phyloP scores from a whole-genome alignment of 2,797 vertebrate species.

The Ibycter americanus region DNA sequence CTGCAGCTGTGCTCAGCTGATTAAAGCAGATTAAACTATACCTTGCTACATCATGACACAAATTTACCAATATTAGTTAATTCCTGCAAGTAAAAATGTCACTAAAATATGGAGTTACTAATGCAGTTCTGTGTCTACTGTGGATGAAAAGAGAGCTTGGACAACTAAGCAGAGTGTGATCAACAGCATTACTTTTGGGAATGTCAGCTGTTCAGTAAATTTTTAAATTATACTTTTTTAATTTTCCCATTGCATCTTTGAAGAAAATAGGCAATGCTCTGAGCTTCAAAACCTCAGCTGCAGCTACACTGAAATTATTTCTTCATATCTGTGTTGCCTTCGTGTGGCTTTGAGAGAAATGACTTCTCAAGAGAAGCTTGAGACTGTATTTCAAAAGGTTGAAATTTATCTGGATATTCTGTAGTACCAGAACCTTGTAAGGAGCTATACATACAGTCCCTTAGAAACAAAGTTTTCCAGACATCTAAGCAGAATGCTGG shows the following conservation, averaged over 20 bases:
- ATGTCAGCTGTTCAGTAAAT: neutral
- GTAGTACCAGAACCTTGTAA: neutral
- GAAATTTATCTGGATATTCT: neutral
- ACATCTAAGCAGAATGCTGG: neutral
- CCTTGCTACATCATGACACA: neutral
- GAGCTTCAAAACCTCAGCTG: neutral
- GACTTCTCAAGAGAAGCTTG: neutral
- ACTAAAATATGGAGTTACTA: neutral
- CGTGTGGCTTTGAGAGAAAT: neutral
- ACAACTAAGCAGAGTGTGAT: neutral
- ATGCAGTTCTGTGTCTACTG: neutral
- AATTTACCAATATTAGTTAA: neutral
- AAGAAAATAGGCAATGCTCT: neutral
- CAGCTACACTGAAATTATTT: neutral
- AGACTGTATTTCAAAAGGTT: neutral
- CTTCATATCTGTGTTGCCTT: neutral
- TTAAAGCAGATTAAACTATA: neutral
- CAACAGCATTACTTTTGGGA: neutral
- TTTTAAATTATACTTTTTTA: neutral
- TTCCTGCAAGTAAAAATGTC: neutral
- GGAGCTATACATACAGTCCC: neutral
- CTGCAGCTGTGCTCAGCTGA: neutral
- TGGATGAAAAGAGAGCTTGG: neutral
- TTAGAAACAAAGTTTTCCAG: neutral
- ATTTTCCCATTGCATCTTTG: neutral